Evolutionary conservation across 2,113 vertebrate species (phyloP).

Genomic region (Alectura lathami): DNA sequence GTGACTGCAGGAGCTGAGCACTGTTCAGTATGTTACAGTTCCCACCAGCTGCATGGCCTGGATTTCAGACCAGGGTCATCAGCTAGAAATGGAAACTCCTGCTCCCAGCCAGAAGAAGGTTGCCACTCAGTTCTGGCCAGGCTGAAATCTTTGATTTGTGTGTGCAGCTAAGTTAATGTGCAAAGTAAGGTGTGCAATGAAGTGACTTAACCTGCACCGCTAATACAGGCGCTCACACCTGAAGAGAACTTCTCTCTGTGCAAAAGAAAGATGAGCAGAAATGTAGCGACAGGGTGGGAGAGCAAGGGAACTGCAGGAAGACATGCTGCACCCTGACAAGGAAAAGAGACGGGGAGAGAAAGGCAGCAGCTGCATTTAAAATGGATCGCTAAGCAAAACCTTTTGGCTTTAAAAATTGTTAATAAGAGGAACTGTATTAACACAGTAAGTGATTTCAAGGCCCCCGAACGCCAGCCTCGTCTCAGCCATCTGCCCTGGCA

Average conservation of each 20-base stretch:
- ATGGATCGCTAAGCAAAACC: neutral
- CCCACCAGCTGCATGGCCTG: neutral
- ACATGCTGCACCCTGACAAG: neutral
- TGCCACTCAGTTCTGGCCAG: neutral
- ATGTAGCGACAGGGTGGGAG: neutral
- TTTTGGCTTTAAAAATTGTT: neutral
- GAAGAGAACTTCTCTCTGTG: neutral
- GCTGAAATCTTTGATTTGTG: neutral
- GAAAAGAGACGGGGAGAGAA: neutral
- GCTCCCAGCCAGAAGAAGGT: neutral
- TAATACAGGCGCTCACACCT: neutral
- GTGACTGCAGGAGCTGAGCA: neutral
- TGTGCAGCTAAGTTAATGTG: neutral
- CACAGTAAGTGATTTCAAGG: neutral
- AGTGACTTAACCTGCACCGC: neutral
- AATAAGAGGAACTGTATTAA: neutral
- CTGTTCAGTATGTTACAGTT: neutral
- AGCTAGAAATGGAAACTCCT: neutral
- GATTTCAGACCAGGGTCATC: neutral
- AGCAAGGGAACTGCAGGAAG: rapidly evolving
- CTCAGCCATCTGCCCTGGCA: neutral
- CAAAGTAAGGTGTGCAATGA: neutral
- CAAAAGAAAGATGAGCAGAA: neutral
- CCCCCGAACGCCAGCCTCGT: rapidly evolving
- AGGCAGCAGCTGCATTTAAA: neutral